phyloP scores from a whole-genome alignment of 2,797 vertebrate species.

The Cryptoprocta ferox region DNA sequence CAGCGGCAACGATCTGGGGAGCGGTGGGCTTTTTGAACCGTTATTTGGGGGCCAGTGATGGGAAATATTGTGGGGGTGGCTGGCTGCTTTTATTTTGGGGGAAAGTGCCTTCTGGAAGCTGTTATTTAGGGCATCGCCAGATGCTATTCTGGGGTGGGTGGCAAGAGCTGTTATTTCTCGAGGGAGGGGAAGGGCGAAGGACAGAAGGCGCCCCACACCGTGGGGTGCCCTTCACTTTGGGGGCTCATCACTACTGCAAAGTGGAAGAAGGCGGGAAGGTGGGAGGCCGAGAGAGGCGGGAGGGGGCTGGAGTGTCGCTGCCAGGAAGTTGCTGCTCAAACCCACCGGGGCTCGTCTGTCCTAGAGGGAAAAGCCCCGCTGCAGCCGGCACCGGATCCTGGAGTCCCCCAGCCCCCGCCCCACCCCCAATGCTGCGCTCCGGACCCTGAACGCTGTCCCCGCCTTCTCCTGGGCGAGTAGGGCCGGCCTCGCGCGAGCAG shows the following conservation, averaged over 20 bases:
- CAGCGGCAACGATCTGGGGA: neutral
- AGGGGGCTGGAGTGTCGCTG: neutral
- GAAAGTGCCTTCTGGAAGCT: constrained; percentile 35
- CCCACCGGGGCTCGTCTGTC: neutral
- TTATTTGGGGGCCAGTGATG: neutral
- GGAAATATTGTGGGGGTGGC: neutral
- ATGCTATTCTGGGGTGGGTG: constrained; percentile 58
- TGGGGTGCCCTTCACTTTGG: neutral
- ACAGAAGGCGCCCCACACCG: neutral
- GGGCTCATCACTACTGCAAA: neutral
- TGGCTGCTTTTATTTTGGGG: constrained; percentile 53
- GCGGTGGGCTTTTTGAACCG: neutral
- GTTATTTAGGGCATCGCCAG: constrained; percentile 66
- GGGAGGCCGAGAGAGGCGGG: neutral
- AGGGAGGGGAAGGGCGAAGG: neutral
- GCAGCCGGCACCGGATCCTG: neutral
- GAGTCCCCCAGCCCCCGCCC: neutral
- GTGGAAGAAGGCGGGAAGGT: constrained; percentile 14
- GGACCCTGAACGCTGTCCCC: neutral
- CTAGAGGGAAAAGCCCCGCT: neutral
- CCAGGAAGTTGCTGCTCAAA: constrained; percentile 52
- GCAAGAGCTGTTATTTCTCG: neutral
- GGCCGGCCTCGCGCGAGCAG: neutral
- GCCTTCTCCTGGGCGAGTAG: neutral
- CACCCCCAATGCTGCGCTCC: neutral